These are phyloP conservation scores for Poeciliopsis gracilis DNA, from an alignment of 2,797 vertebrate species.

Conservation along the genomic window DNA sequence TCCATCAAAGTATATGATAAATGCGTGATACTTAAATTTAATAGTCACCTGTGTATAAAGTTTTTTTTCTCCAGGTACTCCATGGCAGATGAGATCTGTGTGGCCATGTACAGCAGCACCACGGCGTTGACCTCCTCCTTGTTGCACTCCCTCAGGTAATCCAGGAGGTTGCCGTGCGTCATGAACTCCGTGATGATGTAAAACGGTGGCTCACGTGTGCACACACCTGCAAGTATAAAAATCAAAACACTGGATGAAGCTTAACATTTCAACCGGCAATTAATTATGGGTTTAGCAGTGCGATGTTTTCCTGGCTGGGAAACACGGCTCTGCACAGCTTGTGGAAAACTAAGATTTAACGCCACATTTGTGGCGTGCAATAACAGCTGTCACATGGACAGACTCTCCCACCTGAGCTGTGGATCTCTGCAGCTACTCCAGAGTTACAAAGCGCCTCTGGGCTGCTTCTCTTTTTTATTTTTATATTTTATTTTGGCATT, in stretches of 20 bases:
- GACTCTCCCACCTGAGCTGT: too few species aligned
- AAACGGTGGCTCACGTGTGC: slow-evolving; percentile 96
- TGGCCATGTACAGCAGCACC: slow-evolving; percentile 98
- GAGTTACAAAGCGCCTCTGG: background rate
- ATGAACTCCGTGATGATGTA: slow-evolving; percentile 99
- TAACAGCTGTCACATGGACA: background rate
- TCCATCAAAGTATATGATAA: background rate
- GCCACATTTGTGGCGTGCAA: background rate
- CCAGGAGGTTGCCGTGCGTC: slow-evolving; percentile 96
- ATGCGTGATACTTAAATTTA: background rate
- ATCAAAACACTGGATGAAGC: background rate
- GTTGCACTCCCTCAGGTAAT: slow-evolving; percentile 96
- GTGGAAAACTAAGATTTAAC: background rate
- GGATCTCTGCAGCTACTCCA: background rate
- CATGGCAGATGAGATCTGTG: slow-evolving; percentile 99
- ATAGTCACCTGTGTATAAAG: slow-evolving; percentile 93
- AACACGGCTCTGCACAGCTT: background rate
- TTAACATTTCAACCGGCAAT: background rate
- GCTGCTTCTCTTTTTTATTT: background rate
- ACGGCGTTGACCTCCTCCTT: slow-evolving; percentile 96
- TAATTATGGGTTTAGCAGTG: background rate
- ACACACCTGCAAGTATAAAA: slow-evolving; percentile 85
- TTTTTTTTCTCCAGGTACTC: slow-evolving; percentile 99
- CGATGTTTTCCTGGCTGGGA: background rate
- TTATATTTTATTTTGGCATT: too few species aligned